phyloP scores from a whole-genome alignment of 2,797 vertebrate species.

The Rhinichthys osculus region DNA sequence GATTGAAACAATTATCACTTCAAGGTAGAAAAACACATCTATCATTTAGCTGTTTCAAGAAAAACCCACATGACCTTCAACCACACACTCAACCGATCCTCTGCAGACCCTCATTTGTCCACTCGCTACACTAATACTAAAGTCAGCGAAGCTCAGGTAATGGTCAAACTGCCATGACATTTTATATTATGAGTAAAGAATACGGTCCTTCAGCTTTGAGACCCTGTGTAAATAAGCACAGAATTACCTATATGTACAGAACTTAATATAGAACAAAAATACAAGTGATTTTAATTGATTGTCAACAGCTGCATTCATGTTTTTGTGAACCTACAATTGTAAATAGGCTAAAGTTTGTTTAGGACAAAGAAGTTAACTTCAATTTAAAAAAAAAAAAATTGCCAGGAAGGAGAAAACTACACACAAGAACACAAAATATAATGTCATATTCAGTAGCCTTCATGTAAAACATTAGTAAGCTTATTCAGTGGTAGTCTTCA shows the following conservation, averaged over 20 bases:
- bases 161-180: constrained; percentile 43
- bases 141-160: constrained; percentile 47
- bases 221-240: constrained; percentile 16
- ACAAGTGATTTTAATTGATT: not conserved
- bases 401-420: not conserved
- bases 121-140: constrained; percentile 49
- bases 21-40: constrained; percentile 63
- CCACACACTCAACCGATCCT: constrained; percentile 53
- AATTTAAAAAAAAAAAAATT: not conserved
- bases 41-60: constrained; percentile 61
- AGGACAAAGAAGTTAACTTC: not conserved
- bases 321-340: not conserved
- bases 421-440: too few relatives aligned
- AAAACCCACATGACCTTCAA: constrained; percentile 58
- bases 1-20: constrained; percentile 68
- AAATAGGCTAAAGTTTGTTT: not conserved
- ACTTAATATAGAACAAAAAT: not conserved
- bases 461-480: not conserved
- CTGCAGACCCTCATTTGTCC: constrained; percentile 54
- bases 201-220: constrained; percentile 40
- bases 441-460: too few relatives aligned
- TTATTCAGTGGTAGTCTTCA: not conserved
- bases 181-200: constrained; percentile 43
- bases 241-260: constrained; percentile 13
- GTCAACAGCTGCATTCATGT: constrained; percentile 9